Base-by-base conservation (phyloP, 2,797 vertebrate species). In the Danio aesculapii region DNA sequence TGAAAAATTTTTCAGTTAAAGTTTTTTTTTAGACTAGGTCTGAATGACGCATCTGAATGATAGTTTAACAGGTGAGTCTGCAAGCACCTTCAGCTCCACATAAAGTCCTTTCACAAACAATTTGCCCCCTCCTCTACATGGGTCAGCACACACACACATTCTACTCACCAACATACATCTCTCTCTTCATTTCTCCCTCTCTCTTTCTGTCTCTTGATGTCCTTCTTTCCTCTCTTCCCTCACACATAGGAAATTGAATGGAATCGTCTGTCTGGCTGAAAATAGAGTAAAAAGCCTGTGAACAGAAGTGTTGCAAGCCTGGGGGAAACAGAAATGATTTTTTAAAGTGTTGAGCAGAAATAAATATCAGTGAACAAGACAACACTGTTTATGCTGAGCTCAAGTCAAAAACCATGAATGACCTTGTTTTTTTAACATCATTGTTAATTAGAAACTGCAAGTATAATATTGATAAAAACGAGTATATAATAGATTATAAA, bases 231-330 rank as follows among this genome's bases (percentile, higher is more conserved):
- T 58, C 55, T 73, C 43, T 70, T 46, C 71, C 46, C 53, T 85
- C 67, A 81, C 85, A 84, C 77, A 66, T 61, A 11, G 62, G n/a
- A 81, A 81, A 85, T 85, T 83, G 81, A 57, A 43, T 79, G 61
- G 41, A 61, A 67, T 70, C 63, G 41, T 77, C 63, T 69, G 21
- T 55, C 72, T 53, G 61, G 75, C 75, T 77, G 71, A 71, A 50
- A 84, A 84, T 63, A 41, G 49, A 73, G 75, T 81, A 77, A 75
- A 47, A 75, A 70, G 19, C 70, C 77, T 63, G 66, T 68, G 70
- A 81, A 69, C 52, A 47, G 49, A 82, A 47, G 14, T 49, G 21
- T 62, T 19, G 70, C 77, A 83, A 57, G 62, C 55, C 49, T 44
- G n/a, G 50, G 30, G 19, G 19, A 64, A 77, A 72, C 39, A 41